A percentile compares a stretch with the other conserved stretches of the same genome.
These are phyloP conservation scores for Lineus longissimus DNA, from an alignment of 1,140 invertebrate species.

Conservation along the genomic window DNA sequence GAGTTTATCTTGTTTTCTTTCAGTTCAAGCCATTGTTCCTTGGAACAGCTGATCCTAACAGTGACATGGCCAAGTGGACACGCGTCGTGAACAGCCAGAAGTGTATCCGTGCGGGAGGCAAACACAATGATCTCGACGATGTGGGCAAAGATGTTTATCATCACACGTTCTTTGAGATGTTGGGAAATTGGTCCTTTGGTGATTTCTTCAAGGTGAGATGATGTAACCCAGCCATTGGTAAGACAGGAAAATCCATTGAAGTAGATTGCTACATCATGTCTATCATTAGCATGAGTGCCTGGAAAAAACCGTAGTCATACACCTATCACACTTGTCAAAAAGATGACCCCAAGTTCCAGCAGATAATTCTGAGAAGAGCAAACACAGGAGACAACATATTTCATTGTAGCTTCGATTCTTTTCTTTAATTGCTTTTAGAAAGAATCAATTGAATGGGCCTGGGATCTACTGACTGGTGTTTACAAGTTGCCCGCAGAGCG, in stretches of 20 bases:
- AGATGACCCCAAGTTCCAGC: too few relatives aligned
- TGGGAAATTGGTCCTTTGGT: conserved; percentile 99
- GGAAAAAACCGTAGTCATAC: too few relatives aligned
- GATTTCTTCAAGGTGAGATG: conserved; percentile 90
- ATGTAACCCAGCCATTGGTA: neutral
- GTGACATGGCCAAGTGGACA: conserved; percentile 73
- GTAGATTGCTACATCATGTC: too few relatives aligned
- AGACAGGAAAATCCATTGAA: neutral
- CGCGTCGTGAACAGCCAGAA: conserved; percentile 92
- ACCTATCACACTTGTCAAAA: too few relatives aligned
- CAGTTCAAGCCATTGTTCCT: conserved; percentile 97
- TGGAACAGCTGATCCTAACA: conserved; percentile 92
- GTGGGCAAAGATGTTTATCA: conserved; percentile 99
- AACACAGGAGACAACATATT: too few relatives aligned
- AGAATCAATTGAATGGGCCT: conserved; percentile 95
- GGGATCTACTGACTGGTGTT: conserved; percentile 84
- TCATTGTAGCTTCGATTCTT: too few relatives aligned
- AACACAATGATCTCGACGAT: conserved; percentile 99
- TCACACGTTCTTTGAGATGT: conserved; percentile 99
- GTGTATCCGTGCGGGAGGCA: conserved; percentile 97
- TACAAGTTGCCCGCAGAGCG: conserved; percentile 73
- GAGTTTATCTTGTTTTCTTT: conserved; percentile 28
- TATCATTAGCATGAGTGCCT: too few relatives aligned
- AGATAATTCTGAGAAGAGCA: too few relatives aligned
- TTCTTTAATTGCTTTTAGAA: conserved; percentile 58